Evolutionary conservation across 2,888 invertebrate genomes (phyloP), one percentile per base, ranked within the genome.

Genomic region (Oasisia sp.): DNA sequence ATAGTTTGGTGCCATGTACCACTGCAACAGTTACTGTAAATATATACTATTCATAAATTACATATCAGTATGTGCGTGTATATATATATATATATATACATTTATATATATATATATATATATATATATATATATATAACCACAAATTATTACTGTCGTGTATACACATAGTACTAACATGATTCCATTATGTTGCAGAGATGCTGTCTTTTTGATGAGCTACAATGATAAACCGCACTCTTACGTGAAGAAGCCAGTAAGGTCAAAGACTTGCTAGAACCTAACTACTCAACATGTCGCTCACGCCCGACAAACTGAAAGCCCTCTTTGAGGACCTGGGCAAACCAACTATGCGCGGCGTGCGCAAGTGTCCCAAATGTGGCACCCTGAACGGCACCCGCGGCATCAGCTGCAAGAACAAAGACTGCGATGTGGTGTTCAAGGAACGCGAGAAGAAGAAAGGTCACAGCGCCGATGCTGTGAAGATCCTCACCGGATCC

Each of bases 361-460:
- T 98, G 0, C 97, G 97, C 94, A 98, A 97, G 95, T 98, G 98
- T 95, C 97, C 97, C 0, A 97, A 97, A 95, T 98, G 98, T 96
- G 98, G 98, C 0, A 97, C 97, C 1, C 97, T 97, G 93, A 98
- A 98, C 96, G 98, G 98, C 3, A 98, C 98, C 0, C 97, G 98
- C 92, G 97, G 98, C n/a, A 96, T 97, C 38, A 97, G 97, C 93
- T 98, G 98, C 95, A 98, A 98, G 96, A 98, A 98, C 95, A 97
- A 97, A 95, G 96, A 97, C 27, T 98, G 98, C 95, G 97, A 97
- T 95, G 97, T 97, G 32, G 97, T 97, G 0, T 97, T 98, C 94
- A 97, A 97, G 95, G 97, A 97, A 91, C 95, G 95, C 91, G 95
- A 97, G 96, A 91, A 97, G 97, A 95, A 96, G 93, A 95, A 96